Base-by-base conservation (phyloP, 1,140 invertebrate genomes). In the Phthorimaea operculella region DNA sequence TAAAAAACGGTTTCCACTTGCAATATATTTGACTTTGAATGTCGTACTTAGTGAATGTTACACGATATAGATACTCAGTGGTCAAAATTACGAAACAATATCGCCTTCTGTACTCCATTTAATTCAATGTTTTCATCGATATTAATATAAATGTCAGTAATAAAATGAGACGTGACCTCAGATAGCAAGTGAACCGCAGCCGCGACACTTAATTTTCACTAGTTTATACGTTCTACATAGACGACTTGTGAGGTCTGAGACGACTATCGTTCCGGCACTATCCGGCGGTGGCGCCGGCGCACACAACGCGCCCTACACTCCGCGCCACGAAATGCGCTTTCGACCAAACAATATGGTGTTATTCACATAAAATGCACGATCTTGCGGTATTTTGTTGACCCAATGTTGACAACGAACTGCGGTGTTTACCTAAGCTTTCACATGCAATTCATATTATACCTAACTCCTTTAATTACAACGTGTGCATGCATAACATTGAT, bases 141-240 rank as follows among this genome's bases (percentile, higher is more conserved):
- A 79, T 77, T 74, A 76, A 72, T 78, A 76, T 28, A 80, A 77
- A 81, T 79, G 80, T 76, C 73, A 74, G 70, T 71, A 79, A 80
- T 79, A 79, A 80, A 79, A 71, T 74, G 65, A 70, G 68, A 76
- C 68, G 62, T 76, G 78, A 79, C 80, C 80, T 55, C 15, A 55
- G 78, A 83, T 83, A 83, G 59, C 61, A 60, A 59, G 55, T 70
- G 80, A 79, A 66, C 74, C 66, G 65, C 71, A 54, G 60, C 62
- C 63, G 59, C 68, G 70, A 80, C 78, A 83, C 76, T 83, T 79
- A 74, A 79, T 81, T 83, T 83, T 80, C 78, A 79, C 72, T 74
- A 77, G 69, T 76, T 75, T 79, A 81, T 79, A 62, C 68, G 76
- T 68, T 74, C 72, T 66, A 79, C 64, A 76, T 80, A 68, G 52